Conservation (phyloP, 2,113 vertebrate species). For the human (Homo sapiens) region DNA sequence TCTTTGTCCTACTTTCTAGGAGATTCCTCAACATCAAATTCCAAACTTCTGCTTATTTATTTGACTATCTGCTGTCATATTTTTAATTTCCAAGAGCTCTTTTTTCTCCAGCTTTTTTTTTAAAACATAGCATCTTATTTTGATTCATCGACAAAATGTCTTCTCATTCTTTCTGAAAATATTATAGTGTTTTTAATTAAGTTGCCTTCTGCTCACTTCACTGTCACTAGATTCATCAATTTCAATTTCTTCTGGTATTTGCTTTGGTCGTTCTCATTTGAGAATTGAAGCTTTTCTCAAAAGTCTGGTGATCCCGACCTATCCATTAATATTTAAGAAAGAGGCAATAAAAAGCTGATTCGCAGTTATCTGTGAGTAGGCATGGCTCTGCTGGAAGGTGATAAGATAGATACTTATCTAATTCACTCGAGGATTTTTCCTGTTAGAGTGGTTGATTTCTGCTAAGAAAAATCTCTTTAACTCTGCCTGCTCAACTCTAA, state of each 20-base stretch:
- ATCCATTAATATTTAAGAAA: not conserved
- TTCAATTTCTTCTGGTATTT: not conserved
- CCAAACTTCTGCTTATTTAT: not conserved
- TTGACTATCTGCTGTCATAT: not conserved
- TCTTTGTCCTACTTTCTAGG: not conserved
- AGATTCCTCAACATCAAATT: not conserved
- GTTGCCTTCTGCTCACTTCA: not conserved
- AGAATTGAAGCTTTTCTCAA: not conserved
- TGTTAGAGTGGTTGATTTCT: not conserved
- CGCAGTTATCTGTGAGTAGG: not conserved
- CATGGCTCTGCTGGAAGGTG: not conserved
- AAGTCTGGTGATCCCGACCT: not conserved
- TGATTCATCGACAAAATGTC: not conserved
- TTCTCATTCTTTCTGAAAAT: slow-evolving; percentile 22
- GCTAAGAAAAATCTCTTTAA: not conserved
- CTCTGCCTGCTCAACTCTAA: not conserved
- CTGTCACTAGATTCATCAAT: not conserved
- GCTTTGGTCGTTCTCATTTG: not conserved
- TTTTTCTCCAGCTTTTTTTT: not conserved
- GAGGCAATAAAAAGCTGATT: not conserved
- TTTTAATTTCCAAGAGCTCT: slow-evolving; percentile 23
- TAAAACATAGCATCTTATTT: not conserved
- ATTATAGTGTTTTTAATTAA: not conserved
- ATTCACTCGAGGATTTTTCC: not conserved
- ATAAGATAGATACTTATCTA: not conserved